These are phyloP conservation scores for Sipha maydis DNA, from an alignment of 2,888 invertebrate genomes.

Conservation along the genomic window DNA sequence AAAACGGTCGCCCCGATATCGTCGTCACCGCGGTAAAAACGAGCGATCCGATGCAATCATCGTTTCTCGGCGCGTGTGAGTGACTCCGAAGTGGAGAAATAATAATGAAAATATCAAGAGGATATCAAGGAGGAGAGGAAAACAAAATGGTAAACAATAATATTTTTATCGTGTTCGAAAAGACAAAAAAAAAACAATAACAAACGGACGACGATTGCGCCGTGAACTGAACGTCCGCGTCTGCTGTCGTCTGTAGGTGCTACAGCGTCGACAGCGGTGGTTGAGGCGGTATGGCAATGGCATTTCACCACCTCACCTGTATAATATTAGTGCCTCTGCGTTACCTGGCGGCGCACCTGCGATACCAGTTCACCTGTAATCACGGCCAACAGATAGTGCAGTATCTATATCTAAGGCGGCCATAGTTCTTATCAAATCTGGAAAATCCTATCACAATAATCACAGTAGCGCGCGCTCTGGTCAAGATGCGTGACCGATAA, in stretches of 20 bases:
- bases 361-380: slow-evolving; percentile 38
- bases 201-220: not conserved
- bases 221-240: not conserved
- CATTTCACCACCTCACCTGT: slow-evolving; percentile 32
- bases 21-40: not conserved
- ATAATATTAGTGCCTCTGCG: not conserved
- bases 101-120: not conserved
- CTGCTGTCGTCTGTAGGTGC: not conserved
- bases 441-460: too few relatives aligned
- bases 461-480: too few relatives aligned
- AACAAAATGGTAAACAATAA: not conserved
- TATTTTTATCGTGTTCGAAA: not conserved
- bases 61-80: not conserved
- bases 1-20: not conserved
- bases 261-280: not conserved
- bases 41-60: not conserved
- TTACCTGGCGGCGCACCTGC: not conserved
- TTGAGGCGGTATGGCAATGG: slow-evolving; percentile 10
- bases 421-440: too few relatives aligned
- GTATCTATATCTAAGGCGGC: not conserved
- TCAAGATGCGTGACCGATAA: too few relatives aligned
- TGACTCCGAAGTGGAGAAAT: not conserved
- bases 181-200: not conserved
- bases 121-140: not conserved
- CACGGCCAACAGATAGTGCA: not conserved